A percentile compares a stretch with the other conserved stretches of the same genome.
Evolutionary conservation across 1,140 invertebrate genomes (phyloP).

Genomic region (Littorina saxatilis): DNA sequence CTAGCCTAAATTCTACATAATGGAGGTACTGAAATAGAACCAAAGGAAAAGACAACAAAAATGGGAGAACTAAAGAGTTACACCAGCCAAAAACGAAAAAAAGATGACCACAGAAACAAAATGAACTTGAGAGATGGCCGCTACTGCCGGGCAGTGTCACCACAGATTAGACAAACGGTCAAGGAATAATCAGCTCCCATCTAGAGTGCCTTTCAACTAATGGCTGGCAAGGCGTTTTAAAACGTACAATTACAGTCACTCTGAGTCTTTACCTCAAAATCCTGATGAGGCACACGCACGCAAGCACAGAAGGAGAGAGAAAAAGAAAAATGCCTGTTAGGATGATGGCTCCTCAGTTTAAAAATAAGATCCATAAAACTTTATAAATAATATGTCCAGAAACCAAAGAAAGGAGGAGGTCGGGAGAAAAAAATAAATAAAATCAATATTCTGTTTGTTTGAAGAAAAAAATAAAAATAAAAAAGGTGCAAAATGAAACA

Average conservation of each 20-base stretch:
- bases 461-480: not conserved
- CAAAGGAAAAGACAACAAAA: constrained; percentile 9
- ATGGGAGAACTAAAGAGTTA: not conserved
- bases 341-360: not conserved
- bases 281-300: constrained; percentile 39
- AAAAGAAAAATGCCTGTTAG: constrained; percentile 42
- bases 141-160: constrained; percentile 36
- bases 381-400: constrained; percentile 18
- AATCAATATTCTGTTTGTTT: not conserved
- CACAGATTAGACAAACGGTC: constrained; percentile 26
- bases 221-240: not conserved
- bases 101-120: constrained; percentile 38
- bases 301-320: constrained; percentile 36
- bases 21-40: not conserved
- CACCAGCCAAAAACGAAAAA: not conserved
- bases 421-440: constrained; percentile 17
- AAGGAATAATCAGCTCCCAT: not conserved
- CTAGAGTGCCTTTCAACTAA: constrained; percentile 19
- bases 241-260: constrained; percentile 26
- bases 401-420: constrained; percentile 12
- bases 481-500: too few relatives aligned
- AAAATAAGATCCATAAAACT: constrained; percentile 22
- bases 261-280: constrained; percentile 40
- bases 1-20: too few relatives aligned
- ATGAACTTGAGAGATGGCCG: constrained; percentile 49